These are phyloP conservation scores for Sula dactylatra DNA, from an alignment of 2,113 vertebrate genomes.

Conservation along the genomic window DNA sequence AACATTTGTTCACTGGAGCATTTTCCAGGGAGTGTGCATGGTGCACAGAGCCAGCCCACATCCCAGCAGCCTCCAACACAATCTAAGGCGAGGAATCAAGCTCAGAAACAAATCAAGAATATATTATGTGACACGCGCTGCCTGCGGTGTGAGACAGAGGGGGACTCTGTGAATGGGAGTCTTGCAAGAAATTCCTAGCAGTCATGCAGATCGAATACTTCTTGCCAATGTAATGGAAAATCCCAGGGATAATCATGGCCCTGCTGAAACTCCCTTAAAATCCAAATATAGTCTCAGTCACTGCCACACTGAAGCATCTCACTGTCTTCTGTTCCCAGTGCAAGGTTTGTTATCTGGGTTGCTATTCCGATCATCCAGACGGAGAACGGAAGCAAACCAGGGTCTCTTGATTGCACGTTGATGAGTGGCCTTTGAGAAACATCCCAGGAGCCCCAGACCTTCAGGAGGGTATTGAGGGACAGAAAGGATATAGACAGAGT, in stretches of 20 bases:
- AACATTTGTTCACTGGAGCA: conserved; percentile 9
- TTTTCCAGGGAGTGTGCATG: background rate
- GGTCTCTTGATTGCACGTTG: background rate
- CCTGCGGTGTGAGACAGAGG: background rate
- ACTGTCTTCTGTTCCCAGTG: accelerated
- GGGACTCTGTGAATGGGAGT: background rate
- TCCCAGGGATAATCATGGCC: background rate
- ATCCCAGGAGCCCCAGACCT: background rate
- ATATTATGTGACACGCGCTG: accelerated
- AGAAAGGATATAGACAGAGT: background rate
- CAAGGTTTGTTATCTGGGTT: background rate
- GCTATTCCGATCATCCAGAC: background rate
- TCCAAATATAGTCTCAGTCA: background rate
- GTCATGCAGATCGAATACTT: background rate
- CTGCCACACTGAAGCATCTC: background rate
- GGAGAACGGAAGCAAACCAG: background rate
- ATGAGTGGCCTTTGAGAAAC: background rate
- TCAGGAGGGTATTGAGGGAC: background rate
- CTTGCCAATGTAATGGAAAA: background rate
- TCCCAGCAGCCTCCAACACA: background rate
- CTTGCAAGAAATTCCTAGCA: background rate
- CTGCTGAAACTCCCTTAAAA: background rate
- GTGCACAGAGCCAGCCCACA: background rate
- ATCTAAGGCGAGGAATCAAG: background rate
- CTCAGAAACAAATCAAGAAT: background rate